Evolutionary conservation across 2,113 vertebrate species (phyloP).

Genomic region (Butorides virescens): DNA sequence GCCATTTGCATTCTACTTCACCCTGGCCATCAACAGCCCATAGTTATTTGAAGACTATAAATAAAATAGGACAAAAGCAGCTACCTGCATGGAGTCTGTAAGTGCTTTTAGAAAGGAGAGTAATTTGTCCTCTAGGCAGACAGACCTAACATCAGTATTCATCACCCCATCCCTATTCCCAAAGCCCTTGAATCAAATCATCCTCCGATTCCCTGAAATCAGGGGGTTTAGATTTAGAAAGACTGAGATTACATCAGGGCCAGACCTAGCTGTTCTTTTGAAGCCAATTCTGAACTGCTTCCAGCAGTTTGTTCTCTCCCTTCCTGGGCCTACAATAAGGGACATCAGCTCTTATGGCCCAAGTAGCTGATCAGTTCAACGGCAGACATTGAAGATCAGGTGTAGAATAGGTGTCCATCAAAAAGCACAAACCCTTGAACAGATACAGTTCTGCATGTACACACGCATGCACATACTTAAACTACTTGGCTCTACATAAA

Average conservation of each 20-base stretch:
- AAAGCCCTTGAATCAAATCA: not conserved
- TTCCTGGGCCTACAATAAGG: not conserved
- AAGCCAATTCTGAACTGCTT: not conserved
- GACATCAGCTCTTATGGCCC: not conserved
- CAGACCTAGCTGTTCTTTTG: not conserved
- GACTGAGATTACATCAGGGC: not conserved
- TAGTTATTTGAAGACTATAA: constrained; percentile 47
- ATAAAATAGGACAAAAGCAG: constrained; percentile 43
- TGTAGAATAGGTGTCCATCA: not conserved
- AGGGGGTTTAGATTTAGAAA: not conserved
- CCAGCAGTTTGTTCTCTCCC: not conserved
- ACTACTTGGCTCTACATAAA: not conserved
- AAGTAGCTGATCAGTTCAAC: not conserved
- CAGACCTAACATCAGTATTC: not conserved
- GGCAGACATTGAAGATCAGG: not conserved
- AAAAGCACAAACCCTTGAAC: not conserved
- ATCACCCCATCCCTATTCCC: not conserved
- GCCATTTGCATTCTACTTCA: not conserved
- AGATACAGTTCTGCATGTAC: not conserved
- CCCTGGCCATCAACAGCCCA: not conserved
- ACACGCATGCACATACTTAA: not conserved
- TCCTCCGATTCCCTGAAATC: not conserved
- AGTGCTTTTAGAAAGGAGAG: not conserved
- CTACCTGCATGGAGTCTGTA: constrained; percentile 27
- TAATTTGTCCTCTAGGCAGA: not conserved